Evolutionary conservation across 2,888 invertebrate species (phyloP).

Genomic region (Scaptomyza flava): DNA sequence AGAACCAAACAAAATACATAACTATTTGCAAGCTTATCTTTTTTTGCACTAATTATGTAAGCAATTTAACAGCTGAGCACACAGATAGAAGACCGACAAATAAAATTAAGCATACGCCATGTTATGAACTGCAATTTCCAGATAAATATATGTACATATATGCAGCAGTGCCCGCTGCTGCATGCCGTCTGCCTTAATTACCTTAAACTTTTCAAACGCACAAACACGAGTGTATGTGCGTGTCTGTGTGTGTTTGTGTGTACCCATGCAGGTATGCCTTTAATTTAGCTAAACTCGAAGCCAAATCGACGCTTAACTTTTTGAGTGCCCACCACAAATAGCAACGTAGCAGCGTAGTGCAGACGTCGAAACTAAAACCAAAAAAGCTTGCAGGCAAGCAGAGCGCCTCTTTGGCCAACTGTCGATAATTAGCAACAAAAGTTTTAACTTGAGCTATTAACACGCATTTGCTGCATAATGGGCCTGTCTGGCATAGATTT

Average conservation of each 20-base stretch:
- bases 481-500: constrained; percentile 66
- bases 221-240: neutral
- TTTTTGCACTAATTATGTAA: constrained; percentile 15
- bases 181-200: constrained; percentile 41
- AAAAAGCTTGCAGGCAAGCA: constrained; percentile 11
- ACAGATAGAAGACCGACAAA: constrained; percentile 10
- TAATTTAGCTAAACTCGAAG: constrained; percentile 36
- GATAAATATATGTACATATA: constrained; percentile 1
- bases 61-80: constrained; percentile 26
- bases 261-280: constrained; percentile 11
- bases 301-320: constrained; percentile 62
- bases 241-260: neutral
- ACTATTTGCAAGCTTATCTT: neutral
- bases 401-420: constrained; percentile 50
- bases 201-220: constrained; percentile 23
- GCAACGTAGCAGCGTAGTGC: constrained; percentile 33
- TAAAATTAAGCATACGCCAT: constrained; percentile 46
- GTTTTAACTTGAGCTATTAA: constrained; percentile 69
- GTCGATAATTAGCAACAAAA: constrained; percentile 76
- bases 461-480: constrained; percentile 73
- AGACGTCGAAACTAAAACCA: constrained; percentile 30
- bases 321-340: constrained; percentile 33
- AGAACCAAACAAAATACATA: too few relatives aligned
- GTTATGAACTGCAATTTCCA: constrained; percentile 17
- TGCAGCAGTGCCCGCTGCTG: constrained; percentile 15